Base-by-base conservation (phyloP, 2,797 vertebrate species). In the Anabas testudineus region DNA sequence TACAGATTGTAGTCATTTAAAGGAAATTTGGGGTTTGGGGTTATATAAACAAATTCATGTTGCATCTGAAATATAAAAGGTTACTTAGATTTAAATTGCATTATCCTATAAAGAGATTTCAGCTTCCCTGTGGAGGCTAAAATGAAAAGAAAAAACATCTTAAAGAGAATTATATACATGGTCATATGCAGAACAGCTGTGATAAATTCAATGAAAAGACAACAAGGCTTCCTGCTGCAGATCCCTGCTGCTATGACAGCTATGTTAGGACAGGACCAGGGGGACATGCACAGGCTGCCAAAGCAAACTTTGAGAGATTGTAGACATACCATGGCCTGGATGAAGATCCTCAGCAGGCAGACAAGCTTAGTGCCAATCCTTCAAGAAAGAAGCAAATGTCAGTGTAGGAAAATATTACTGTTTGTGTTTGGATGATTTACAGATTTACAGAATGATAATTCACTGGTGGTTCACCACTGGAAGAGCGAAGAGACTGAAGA, bases 371-470 rank as follows among this genome's bases (percentile, higher is more conserved):
- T 58, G 67, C 53, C 67, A 79, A 77, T 55, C 65, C 72, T 57
- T 71, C 71, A 49, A 81, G 47, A 75, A 68, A 82, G 58, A 73
- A 52, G 53, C 39, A 74, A 79, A 73, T 57, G 48, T 39, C 41
- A 81, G 37, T 55, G 55, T 43, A 47, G 66, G 61, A 78, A 75
- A 81, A 85, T 79, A 81, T 86, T 74, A 78, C 56, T 63, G 57
- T 85, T 86, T 65, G 51, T 54, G 64, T 81, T 71, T 78, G 63
- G 68, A 83, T 79, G 79, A 81, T 71, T 77, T 78, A 75, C 68
- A 71, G 73, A 74, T 68, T 2, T 52, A 87, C 86, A 74, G 34
- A 79, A 74, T 21, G 7, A 66, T 70, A 6, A 73, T 75, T 83
- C 47, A 60, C 71, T 12, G 28, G 58, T 67, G 60, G 30, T 45